Conservation (phyloP, 2,888 invertebrate species). For the Merodon equestris region DNA sequence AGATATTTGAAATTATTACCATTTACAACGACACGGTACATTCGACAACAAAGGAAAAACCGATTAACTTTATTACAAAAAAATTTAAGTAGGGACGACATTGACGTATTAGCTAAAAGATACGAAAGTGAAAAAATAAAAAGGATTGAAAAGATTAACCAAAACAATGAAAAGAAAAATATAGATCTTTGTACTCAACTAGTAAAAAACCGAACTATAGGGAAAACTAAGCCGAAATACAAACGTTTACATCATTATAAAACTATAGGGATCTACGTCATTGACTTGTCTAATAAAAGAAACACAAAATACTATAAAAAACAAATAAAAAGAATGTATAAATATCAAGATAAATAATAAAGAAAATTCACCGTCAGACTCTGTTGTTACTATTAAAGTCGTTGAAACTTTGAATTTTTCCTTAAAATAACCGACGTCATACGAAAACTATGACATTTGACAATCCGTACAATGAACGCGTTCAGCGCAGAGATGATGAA, state of each 20-base stretch:
- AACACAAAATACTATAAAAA: constrained; percentile 8
- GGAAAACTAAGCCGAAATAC: background rate
- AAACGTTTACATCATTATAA: background rate
- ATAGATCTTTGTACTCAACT: background rate
- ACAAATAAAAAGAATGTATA: background rate
- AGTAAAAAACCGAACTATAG: constrained; percentile 2
- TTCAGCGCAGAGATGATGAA: no score
- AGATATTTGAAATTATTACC: background rate
- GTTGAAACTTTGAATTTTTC: no score
- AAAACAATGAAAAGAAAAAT: background rate
- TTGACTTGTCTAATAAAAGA: background rate
- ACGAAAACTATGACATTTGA: no score
- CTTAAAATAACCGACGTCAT: no score
- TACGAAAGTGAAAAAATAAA: background rate
- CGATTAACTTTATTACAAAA: no score
- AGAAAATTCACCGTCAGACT: no score
- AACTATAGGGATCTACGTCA: background rate
- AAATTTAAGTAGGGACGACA: no score
- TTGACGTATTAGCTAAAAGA: background rate
- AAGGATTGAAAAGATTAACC: background rate
- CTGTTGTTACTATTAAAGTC: no score
- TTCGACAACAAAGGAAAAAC: no score
- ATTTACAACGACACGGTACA: no score
- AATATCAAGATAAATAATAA: background rate
- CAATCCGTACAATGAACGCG: no score